Evolutionary conservation across 2,888 invertebrate species (phyloP).

Genomic region (Melangyna quadrimaculata): DNA sequence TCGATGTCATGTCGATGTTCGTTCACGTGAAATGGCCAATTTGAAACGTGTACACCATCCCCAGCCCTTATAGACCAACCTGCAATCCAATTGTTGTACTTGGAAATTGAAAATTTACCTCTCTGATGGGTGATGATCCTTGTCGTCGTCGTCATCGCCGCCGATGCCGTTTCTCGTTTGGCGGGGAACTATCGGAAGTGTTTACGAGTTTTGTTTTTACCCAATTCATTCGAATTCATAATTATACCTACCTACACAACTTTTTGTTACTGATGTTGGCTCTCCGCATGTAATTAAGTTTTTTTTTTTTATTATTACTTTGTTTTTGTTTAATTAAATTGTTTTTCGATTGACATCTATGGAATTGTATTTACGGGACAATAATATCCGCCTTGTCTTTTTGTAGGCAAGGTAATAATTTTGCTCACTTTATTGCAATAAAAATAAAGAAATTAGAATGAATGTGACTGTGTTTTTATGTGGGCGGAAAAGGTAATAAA

Average conservation of each 20-base stretch:
- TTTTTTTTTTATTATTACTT: constrained; percentile 51
- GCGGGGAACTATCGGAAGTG: constrained; percentile 7
- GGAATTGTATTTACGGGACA: background rate
- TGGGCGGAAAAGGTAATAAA: too few species aligned
- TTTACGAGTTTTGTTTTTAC: constrained; percentile 52
- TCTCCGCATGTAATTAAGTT: background rate
- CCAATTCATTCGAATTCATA: constrained; percentile 40
- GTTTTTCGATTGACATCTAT: constrained; percentile 41
- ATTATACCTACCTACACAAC: constrained; percentile 36
- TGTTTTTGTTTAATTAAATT: constrained; percentile 49
- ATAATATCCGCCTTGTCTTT: background rate
- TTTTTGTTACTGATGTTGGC: constrained; percentile 16
- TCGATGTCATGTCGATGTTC: constrained; percentile 52
- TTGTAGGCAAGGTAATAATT: background rate
- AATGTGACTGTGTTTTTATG: too few species aligned
- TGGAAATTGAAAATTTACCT: constrained; percentile 66
- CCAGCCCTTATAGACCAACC: background rate
- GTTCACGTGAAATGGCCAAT: constrained; percentile 67
- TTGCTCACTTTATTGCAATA: background rate
- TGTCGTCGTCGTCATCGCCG: background rate
- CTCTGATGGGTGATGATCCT: constrained; percentile 12
- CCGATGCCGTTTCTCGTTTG: too few species aligned
- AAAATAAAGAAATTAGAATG: background rate
- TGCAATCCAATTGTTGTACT: constrained; percentile 60
- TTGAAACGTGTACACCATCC: constrained; percentile 44